Conservation (phyloP, 1,140 invertebrate genomes). For the Drosophila ironensis region DNA sequence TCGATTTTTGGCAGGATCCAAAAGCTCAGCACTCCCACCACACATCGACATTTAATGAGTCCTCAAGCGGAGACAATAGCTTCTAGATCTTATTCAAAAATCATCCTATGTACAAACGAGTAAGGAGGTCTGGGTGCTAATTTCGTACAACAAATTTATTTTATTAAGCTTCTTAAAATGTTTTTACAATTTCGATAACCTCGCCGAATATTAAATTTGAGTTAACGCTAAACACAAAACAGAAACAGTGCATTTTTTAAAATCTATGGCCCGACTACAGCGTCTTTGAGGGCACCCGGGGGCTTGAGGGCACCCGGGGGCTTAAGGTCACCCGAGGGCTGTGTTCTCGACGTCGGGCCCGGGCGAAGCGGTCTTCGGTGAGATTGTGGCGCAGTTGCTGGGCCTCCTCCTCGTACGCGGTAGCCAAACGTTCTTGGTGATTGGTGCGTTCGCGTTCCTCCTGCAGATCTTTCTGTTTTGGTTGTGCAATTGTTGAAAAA, state of each 20-base stretch:
- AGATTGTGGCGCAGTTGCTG: constrained; percentile 65
- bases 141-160: background rate
- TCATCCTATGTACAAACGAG: too few relatives aligned
- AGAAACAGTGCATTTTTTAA: background rate
- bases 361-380: constrained; percentile 67
- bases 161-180: constrained; percentile 7
- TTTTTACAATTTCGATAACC: constrained; percentile 19
- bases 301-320: too few relatives aligned
- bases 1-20: too few relatives aligned
- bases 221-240: constrained; percentile 9
- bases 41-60: too few relatives aligned
- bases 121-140: too few relatives aligned
- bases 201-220: constrained; percentile 32
- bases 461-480: constrained; percentile 46
- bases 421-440: constrained; percentile 57
- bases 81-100: too few relatives aligned
- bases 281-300: constrained; percentile 36
- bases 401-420: constrained; percentile 58
- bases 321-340: constrained; percentile 43
- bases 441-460: constrained; percentile 53
- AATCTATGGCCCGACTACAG: constrained; percentile 18
- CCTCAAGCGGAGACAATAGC: too few relatives aligned
- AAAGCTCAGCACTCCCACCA: too few relatives aligned
- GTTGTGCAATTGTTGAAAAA: background rate
- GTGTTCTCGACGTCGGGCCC: constrained; percentile 44